Conservation (phyloP, 2,888 invertebrate species). For the Amphipoea oculea region DNA sequence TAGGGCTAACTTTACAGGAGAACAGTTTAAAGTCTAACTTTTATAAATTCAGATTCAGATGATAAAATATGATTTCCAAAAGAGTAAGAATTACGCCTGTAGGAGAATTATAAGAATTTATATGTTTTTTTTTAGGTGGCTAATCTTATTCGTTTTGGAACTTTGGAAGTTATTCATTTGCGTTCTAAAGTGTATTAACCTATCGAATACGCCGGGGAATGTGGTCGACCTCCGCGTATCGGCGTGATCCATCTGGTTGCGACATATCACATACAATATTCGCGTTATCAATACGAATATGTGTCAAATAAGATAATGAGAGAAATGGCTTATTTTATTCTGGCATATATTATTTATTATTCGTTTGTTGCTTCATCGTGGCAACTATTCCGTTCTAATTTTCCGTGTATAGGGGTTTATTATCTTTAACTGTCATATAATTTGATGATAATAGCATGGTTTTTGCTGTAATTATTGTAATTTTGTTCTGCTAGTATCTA, state of each 20-base stretch:
- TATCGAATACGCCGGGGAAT: slow-evolving; percentile 40
- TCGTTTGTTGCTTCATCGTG: slow-evolving; percentile 13
- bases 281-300: slow-evolving; percentile 56
- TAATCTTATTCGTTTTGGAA: not conserved
- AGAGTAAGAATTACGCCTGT: no score
- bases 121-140: no score
- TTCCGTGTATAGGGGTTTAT: slow-evolving; percentile 1
- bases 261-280: slow-evolving; percentile 29
- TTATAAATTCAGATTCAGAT: no score
- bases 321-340: slow-evolving; percentile 40
- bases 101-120: no score
- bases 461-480: slow-evolving; percentile 12
- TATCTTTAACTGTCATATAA: slow-evolving; percentile 31
- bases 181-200: slow-evolving; percentile 24
- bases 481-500: not conserved
- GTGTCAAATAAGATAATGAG: slow-evolving; percentile 53
- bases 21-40: no score
- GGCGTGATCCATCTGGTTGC: slow-evolving; percentile 45
- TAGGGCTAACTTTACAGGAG: no score
- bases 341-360: not conserved
- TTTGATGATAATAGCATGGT: slow-evolving; percentile 32
- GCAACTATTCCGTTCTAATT: slow-evolving; percentile 11
- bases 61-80: no score
- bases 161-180: slow-evolving; percentile 6
- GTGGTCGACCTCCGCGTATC: slow-evolving; percentile 43